Conservation (phyloP, 1,140 invertebrate genomes). For the Probaryconus sp. region DNA sequence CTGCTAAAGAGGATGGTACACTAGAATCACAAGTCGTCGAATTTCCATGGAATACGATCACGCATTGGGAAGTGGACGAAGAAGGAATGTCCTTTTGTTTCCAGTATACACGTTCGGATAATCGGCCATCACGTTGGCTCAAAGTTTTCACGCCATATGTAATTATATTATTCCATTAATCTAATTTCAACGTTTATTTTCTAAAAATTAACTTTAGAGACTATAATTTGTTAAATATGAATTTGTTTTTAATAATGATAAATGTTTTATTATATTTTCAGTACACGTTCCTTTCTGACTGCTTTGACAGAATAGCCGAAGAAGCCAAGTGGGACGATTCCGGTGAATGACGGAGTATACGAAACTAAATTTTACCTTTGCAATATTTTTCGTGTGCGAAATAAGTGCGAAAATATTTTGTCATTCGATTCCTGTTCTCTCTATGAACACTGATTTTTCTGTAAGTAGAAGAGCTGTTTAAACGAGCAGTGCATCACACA, state of each 20-base stretch:
- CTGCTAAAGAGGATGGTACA: slow-evolving; percentile 91
- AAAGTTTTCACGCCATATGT: slow-evolving; percentile 96
- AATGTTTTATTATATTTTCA: too few species aligned
- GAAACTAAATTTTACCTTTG: slow-evolving; percentile 58
- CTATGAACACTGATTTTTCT: slow-evolving; percentile 5
- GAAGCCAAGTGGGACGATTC: slow-evolving; percentile 90
- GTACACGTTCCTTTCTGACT: slow-evolving; percentile 95
- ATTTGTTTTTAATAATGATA: too few species aligned
- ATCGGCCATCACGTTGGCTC: slow-evolving; percentile 90
- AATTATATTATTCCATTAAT: slow-evolving; percentile 79
- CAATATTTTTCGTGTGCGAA: slow-evolving; percentile 44
- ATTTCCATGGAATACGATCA: slow-evolving; percentile 89
- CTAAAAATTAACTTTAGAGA: too few species aligned
- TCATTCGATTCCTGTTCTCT: slow-evolving; percentile 14
- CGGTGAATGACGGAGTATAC: slow-evolving; percentile 81
- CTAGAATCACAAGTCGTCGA: slow-evolving; percentile 91
- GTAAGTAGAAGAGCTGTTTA: slow-evolving; percentile 24
- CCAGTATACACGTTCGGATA: slow-evolving; percentile 87
- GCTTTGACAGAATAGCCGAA: slow-evolving; percentile 95
- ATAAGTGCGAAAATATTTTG: slow-evolving; percentile 27
- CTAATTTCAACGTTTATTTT: too few species aligned
- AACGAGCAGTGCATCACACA: too few species aligned
- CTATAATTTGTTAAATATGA: too few species aligned
- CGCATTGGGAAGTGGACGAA: slow-evolving; percentile 92
- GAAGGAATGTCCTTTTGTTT: slow-evolving; percentile 94